phyloP scores from a whole-genome alignment of 2,113 vertebrate species.

The Hyperopisus bebe region DNA sequence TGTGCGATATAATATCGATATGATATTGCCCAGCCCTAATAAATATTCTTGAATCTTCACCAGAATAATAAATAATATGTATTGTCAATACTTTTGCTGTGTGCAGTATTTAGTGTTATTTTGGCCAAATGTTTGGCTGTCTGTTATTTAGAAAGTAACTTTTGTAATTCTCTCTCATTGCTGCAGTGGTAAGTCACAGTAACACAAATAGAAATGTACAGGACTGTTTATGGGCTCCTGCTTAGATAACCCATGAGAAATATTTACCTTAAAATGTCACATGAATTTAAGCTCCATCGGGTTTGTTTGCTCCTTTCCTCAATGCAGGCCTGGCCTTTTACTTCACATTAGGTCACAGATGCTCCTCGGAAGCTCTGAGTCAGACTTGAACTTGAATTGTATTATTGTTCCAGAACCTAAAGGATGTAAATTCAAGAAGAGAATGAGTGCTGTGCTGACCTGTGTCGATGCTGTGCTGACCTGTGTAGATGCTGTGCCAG shows the following conservation, averaged over 20 bases:
- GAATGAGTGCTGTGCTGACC: not conserved
- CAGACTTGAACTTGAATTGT: not conserved
- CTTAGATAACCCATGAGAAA: not conserved
- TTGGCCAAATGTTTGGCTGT: not conserved
- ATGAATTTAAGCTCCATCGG: not conserved
- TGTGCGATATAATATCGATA: too few species aligned
- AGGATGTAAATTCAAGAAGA: not conserved
- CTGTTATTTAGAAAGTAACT: not conserved
- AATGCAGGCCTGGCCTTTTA: not conserved
- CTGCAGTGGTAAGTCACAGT: not conserved
- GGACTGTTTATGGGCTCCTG: not conserved
- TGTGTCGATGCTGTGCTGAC: not conserved
- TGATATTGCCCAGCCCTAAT: too few species aligned
- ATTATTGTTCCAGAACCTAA: not conserved
- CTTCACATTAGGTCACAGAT: not conserved
- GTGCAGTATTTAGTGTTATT: not conserved
- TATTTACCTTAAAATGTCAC: not conserved
- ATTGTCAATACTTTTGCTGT: not conserved
- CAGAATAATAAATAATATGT: not conserved
- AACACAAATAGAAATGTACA: not conserved
- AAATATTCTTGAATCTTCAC: not conserved
- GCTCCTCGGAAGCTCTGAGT: not conserved
- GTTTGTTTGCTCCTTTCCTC: not conserved
- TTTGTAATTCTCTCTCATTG: not conserved
- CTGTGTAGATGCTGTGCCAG: not conserved